Base-by-base conservation (phyloP, 2,113 vertebrate species). In the Caretta caretta region DNA sequence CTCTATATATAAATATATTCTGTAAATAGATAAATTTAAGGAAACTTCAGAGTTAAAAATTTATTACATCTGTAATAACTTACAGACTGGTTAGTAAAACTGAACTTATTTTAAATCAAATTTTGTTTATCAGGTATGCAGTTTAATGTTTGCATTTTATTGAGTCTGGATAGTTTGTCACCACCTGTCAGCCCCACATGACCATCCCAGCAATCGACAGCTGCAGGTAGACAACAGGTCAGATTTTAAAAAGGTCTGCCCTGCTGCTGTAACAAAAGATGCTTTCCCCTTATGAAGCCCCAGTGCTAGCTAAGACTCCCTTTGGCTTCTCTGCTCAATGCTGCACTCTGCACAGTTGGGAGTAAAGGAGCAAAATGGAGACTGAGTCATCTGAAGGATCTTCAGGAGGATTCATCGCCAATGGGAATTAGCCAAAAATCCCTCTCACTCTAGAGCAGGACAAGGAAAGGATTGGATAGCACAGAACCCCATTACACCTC, bases 21-120 rank as follows among this genome's bases (percentile, higher is more conserved):
- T 86, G 53, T 90, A 78, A 93, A 94, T 95, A 94, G 87, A 46
- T 92, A 90, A 25, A 92, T 12, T 87, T 86, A 80, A 88, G n/a
- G 81, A 88, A 76, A 93, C 87, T 97, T 94, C 80, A 75, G 92
- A 89, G 92, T 93, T 97, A 95, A 94, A 96, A 96, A 94, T 83
- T 85, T 48, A 92, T 94, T 89, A 84, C 29, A 92, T 11, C 62
- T 87, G 14, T 82, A 86, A 90, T n/a, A 78, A 93, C 42, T 57
- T 27, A 56, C 51, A 57, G 56, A 57, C 10, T 86, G 48, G 92
- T 94, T 90, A 96, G 83, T 86, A 89, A 95, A 96, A 84, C 62
- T 83, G 89, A 93, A 62, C 8, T 96, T 62, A 94, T 94, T 94
- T 42, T 65, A 65, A 46, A 76, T 46, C 6, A 5, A 20, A 12